Conservation (phyloP, 2,888 invertebrate genomes). For the Agrochola lota region DNA sequence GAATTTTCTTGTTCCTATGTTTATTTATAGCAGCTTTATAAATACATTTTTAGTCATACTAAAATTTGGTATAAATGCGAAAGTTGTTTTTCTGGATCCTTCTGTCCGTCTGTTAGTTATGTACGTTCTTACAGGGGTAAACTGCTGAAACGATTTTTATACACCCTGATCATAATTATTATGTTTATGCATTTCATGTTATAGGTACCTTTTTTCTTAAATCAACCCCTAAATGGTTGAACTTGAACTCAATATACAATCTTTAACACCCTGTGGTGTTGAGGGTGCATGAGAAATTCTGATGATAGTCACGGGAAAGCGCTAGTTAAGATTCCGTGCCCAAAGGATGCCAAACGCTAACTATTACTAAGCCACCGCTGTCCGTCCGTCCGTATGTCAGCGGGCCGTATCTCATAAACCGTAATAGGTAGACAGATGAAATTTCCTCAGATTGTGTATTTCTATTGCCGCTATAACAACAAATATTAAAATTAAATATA, state of each 20-base stretch:
- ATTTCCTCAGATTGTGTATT: too few relatives aligned
- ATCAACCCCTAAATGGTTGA: neutral
- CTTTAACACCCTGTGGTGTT: neutral
- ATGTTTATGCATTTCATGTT: neutral
- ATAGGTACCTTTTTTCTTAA: neutral
- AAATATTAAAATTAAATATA: too few relatives aligned
- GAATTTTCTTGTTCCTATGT: constrained; percentile 1
- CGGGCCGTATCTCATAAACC: too few relatives aligned
- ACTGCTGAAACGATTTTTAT: neutral
- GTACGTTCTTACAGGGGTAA: neutral
- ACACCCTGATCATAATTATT: neutral
- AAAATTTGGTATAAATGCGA: neutral
- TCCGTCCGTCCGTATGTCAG: too few relatives aligned
- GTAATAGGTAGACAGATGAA: too few relatives aligned
- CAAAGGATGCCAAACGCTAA: too few relatives aligned
- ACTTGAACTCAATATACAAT: neutral
- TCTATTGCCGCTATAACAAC: too few relatives aligned
- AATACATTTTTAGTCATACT: neutral
- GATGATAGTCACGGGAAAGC: neutral
- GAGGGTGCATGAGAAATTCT: neutral
- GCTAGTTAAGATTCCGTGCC: neutral
- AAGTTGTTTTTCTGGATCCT: neutral
- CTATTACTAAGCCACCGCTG: too few relatives aligned
- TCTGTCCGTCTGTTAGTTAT: neutral
- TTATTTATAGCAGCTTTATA: constrained; percentile 9